Evolutionary conservation across 2,888 invertebrate species (phyloP).

Genomic region (Cremastinae sp.): DNA sequence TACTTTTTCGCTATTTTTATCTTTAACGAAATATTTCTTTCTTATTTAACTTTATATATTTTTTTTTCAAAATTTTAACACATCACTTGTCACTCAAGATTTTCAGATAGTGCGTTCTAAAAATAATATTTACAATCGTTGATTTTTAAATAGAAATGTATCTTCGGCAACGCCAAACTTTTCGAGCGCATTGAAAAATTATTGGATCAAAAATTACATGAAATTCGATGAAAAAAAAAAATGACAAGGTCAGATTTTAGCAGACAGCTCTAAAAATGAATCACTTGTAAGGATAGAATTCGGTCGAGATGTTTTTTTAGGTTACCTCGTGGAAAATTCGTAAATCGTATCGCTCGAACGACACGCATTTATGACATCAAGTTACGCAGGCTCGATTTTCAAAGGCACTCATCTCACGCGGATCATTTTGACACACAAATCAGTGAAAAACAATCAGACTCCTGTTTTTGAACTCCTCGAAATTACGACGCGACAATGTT

Average conservation of each 20-base stretch:
- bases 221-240: not conserved
- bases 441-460: not conserved
- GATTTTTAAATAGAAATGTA: conserved; percentile 1
- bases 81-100: too few species aligned
- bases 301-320: conserved; percentile 31
- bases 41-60: not conserved
- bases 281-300: not conserved
- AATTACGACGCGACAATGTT: conserved; percentile 67
- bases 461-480: conserved; percentile 1
- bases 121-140: not conserved
- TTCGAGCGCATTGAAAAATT: not conserved
- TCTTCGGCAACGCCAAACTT: too few species aligned
- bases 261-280: not conserved
- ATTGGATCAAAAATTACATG: not conserved
- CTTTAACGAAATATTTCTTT: conserved; percentile 1
- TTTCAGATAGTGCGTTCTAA: not conserved
- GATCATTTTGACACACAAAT: not conserved
- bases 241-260: not conserved
- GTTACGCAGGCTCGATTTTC: conserved; percentile 5
- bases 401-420: conserved; percentile 30
- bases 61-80: too few species aligned
- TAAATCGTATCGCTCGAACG: conserved; percentile 44
- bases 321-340: conserved; percentile 46
- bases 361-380: conserved; percentile 41
- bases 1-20: not conserved